Percentiles rank a stretch among this genome's conserved stretches.
These are phyloP conservation scores for Gopherus flavomarginatus DNA, from an alignment of 2,113 vertebrate genomes.

Conservation along the genomic window DNA sequence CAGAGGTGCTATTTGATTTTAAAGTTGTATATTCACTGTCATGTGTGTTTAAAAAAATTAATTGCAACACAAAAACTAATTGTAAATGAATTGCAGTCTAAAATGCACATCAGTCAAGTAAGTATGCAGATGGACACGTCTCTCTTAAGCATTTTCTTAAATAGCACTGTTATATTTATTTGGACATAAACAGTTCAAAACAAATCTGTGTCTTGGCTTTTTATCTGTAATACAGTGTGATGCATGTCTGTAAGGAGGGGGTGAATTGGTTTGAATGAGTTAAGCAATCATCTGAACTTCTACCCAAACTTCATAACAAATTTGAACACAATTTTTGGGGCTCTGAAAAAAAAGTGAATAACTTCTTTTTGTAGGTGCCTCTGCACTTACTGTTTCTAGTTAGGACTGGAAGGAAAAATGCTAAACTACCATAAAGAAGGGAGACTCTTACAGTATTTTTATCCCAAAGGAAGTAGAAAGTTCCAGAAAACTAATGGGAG, in stretches of 20 bases:
- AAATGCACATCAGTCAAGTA: constrained; percentile 69
- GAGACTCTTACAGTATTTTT: accelerated
- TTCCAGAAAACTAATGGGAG: neutral
- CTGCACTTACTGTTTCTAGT: neutral
- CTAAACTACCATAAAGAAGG: neutral
- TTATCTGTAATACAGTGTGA: neutral
- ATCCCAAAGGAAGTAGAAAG: neutral
- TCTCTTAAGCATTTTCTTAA: constrained; percentile 62
- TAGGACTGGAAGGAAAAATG: neutral
- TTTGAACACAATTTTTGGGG: neutral
- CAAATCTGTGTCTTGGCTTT: constrained; percentile 48
- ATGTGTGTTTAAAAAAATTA: constrained; percentile 38
- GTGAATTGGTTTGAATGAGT: neutral
- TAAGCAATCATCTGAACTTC: neutral
- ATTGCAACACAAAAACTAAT: constrained; percentile 64
- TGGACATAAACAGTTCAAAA: constrained; percentile 64
- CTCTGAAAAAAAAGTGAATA: neutral
- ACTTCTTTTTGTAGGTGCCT: neutral
- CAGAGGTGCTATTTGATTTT: constrained; percentile 53
- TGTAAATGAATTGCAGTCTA: constrained; percentile 72
- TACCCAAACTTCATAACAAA: neutral
- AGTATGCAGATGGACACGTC: constrained; percentile 53
- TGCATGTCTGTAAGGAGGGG: neutral
- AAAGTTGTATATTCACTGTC: constrained; percentile 34
- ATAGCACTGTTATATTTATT: constrained; percentile 60